phyloP scores from a whole-genome alignment of 30 jellyfish, hydroid and myxozoan genomes.

The Aurelia coerulea region DNA sequence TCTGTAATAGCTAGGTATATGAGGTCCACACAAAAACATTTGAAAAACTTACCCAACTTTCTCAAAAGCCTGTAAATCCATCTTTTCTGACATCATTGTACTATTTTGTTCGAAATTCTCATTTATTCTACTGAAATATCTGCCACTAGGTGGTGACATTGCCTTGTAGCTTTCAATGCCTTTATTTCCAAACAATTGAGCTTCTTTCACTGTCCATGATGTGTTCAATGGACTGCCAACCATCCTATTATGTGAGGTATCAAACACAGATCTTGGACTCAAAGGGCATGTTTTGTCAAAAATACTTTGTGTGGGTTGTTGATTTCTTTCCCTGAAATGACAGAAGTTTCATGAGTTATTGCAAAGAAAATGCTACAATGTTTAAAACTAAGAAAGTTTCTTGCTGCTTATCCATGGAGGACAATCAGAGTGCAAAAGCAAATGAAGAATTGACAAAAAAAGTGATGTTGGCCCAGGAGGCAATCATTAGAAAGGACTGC shows the following conservation, averaged over 20 bases:
- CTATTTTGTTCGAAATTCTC: conserved; percentile 2
- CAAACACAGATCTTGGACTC: conserved; percentile 54
- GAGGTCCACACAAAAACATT: too few relatives aligned
- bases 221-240: conserved; percentile 27
- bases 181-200: not conserved
- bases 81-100: not conserved
- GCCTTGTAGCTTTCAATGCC: conserved; percentile 21
- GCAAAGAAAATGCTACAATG: not conserved
- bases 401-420: not conserved
- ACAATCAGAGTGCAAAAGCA: too few relatives aligned
- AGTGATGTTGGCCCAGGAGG: too few relatives aligned
- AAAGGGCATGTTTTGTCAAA: not conserved
- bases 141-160: conserved; percentile 61
- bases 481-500: too few relatives aligned
- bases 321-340: conserved; percentile 19
- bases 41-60: not conserved
- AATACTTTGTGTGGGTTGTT: not conserved
- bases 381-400: not conserved
- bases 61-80: not conserved
- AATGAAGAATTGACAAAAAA: too few relatives aligned
- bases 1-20: too few relatives aligned
- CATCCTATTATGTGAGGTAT: conserved; percentile 13
- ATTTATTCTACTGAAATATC: conserved; percentile 55
- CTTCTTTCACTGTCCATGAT: conserved; percentile 29
- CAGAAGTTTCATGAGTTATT: not conserved